Evolutionary conservation across 2,797 vertebrate species (phyloP).

Genomic region (Danio jaintianensis): DNA sequence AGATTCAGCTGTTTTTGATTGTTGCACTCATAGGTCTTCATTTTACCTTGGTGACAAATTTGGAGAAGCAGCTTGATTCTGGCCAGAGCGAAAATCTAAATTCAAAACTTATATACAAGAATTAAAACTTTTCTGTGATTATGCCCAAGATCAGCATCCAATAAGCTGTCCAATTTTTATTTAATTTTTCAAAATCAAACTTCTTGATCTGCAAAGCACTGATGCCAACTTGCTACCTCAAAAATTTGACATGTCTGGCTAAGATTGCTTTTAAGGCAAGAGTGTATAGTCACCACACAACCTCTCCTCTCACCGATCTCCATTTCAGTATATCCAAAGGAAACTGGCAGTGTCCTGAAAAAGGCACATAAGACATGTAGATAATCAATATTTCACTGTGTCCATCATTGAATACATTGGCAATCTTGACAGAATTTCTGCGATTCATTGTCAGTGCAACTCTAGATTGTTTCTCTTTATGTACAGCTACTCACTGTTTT

Average conservation of each 20-base stretch:
- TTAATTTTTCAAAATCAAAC: conserved; percentile 38
- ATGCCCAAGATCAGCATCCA: conserved; percentile 23
- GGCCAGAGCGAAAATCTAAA: not conserved
- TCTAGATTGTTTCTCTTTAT: conserved; percentile 69
- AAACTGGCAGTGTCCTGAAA: conserved; percentile 30
- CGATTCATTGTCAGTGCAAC: conserved; percentile 64
- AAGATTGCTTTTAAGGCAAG: conserved; percentile 44
- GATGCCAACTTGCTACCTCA: conserved; percentile 86
- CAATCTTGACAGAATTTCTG: conserved; percentile 19
- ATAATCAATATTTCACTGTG: conserved; percentile 45
- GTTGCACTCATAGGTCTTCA: conserved; percentile 8
- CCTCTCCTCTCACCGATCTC: conserved; percentile 22
- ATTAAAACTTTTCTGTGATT: conserved; percentile 4
- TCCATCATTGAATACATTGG: conserved; percentile 9
- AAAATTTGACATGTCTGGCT: conserved; percentile 66
- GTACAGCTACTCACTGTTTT: conserved; percentile 65
- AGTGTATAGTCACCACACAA: conserved; percentile 37
- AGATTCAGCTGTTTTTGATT: conserved; percentile 22
- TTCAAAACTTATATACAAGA: not conserved
- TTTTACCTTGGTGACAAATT: conserved; percentile 25
- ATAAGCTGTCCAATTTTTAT: conserved; percentile 11
- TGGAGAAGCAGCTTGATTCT: not conserved
- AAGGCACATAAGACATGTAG: conserved; percentile 33
- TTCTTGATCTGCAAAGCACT: conserved; percentile 82
- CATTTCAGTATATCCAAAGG: conserved; percentile 53